Conservation (phyloP, 2,888 invertebrate genomes). For the Hypselothyrea guttata region DNA sequence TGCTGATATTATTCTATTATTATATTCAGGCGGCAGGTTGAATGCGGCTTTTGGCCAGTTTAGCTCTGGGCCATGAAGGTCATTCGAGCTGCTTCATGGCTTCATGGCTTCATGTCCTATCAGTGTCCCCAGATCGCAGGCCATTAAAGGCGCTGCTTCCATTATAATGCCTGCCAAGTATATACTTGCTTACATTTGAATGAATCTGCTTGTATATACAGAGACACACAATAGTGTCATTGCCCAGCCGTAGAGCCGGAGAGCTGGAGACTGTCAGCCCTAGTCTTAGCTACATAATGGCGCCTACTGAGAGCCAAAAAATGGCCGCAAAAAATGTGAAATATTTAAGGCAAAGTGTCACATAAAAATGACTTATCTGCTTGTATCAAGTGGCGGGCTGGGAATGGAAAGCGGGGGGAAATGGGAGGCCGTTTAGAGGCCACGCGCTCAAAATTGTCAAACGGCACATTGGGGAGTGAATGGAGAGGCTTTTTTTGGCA, state of each 20-base stretch:
- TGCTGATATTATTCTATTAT: background rate
- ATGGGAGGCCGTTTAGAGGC: constrained; percentile 26
- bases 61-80: constrained; percentile 33
- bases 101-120: no score
- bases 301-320: constrained; percentile 33
- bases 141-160: constrained; percentile 61
- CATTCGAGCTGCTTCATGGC: constrained; percentile 6
- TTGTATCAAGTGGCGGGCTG: constrained; percentile 74
- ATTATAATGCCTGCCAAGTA: constrained; percentile 52
- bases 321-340: constrained; percentile 76
- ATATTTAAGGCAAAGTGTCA: constrained; percentile 80
- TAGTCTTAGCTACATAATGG: constrained; percentile 50
- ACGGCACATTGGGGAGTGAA: constrained; percentile 50
- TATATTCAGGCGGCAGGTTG: constrained; percentile 12
- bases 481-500: constrained; percentile 31
- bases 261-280: constrained; percentile 2
- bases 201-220: constrained; percentile 2
- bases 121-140: constrained; percentile 57
- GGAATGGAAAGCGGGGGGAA: constrained; percentile 38
- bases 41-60: constrained; percentile 14
- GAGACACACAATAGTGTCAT: constrained; percentile 57
- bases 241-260: constrained; percentile 44
- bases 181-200: no score
- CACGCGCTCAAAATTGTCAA: constrained; percentile 72
- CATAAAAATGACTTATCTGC: constrained; percentile 82